Evolutionary conservation across 2,113 vertebrate species (phyloP).

Genomic region (Brevimyrus niger): DNA sequence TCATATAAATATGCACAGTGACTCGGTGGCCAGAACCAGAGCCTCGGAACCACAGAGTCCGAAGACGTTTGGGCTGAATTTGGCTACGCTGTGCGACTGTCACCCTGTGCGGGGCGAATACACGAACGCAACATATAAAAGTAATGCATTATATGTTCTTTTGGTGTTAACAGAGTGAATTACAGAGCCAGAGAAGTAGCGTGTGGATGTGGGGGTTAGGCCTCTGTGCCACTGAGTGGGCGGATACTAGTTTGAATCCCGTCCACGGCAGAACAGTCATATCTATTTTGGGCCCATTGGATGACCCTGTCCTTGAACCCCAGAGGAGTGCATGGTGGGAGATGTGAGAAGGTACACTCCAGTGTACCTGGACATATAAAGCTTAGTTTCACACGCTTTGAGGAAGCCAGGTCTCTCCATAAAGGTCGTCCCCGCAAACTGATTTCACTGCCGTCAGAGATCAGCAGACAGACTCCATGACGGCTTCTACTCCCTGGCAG

Average conservation of each 20-base stretch:
- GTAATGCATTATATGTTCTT: not conserved
- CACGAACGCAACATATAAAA: not conserved
- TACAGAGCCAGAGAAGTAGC: not conserved
- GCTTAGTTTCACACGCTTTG: not conserved
- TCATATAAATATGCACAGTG: not conserved
- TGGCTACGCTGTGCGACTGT: not conserved
- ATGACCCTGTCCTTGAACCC: not conserved
- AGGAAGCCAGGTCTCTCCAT: not conserved
- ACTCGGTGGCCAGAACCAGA: not conserved
- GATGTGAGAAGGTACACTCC: not conserved
- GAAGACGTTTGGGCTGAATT: not conserved
- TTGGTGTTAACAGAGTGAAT: not conserved
- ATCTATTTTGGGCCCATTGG: not conserved
- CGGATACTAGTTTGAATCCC: not conserved
- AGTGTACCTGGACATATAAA: not conserved
- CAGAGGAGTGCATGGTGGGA: not conserved
- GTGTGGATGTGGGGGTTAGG: not conserved
- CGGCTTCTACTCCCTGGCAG: too few species aligned
- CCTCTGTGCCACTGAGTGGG: not conserved
- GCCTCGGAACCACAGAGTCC: not conserved
- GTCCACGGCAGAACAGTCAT: not conserved
- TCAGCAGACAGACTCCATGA: not conserved
- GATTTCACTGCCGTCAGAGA: not conserved
- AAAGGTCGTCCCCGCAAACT: not conserved
- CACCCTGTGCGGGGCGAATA: not conserved